These are phyloP conservation scores for Andrena fulva DNA, from an alignment of 2,888 invertebrate species.

Conservation along the genomic window DNA sequence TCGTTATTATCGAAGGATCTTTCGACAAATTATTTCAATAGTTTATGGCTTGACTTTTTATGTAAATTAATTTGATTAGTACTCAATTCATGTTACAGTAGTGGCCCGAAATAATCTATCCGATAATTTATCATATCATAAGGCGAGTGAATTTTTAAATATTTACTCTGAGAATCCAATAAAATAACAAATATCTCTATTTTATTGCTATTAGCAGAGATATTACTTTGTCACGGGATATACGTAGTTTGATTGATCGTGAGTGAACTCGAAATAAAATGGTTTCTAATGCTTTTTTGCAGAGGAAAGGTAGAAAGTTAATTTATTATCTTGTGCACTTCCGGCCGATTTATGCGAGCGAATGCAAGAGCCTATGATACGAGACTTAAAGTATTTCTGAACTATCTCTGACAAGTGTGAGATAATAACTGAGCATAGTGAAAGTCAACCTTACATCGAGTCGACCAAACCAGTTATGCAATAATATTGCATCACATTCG, in stretches of 20 bases:
- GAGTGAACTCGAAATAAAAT: not conserved
- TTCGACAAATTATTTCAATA: conserved; percentile 2
- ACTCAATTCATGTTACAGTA: not conserved
- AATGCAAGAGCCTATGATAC: conserved; percentile 5
- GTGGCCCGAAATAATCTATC: not conserved
- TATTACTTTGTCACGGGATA: not conserved
- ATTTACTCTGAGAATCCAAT: conserved; percentile 5
- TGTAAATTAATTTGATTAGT: conserved; percentile 14
- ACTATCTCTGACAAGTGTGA: conserved; percentile 72
- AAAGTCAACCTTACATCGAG: conserved; percentile 78
- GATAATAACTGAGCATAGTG: conserved; percentile 79
- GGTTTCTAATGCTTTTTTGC: conserved; percentile 9
- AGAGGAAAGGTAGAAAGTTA: not conserved
- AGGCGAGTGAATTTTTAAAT: conserved; percentile 5
- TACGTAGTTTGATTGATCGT: conserved; percentile 7
- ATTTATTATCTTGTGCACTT: conserved; percentile 5
- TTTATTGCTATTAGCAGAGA: conserved; percentile 8
- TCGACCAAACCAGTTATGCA: conserved; percentile 76
- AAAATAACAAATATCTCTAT: conserved; percentile 12
- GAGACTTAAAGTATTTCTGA: conserved; percentile 43
- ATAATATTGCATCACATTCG: conserved; percentile 77
- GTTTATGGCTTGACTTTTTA: not conserved
- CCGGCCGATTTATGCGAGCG: conserved; percentile 1
- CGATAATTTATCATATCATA: not conserved
- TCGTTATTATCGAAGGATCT: conserved; percentile 11